Conservation (phyloP, 2,888 invertebrate genomes). For the Ditylenchus weischeri region DNA sequence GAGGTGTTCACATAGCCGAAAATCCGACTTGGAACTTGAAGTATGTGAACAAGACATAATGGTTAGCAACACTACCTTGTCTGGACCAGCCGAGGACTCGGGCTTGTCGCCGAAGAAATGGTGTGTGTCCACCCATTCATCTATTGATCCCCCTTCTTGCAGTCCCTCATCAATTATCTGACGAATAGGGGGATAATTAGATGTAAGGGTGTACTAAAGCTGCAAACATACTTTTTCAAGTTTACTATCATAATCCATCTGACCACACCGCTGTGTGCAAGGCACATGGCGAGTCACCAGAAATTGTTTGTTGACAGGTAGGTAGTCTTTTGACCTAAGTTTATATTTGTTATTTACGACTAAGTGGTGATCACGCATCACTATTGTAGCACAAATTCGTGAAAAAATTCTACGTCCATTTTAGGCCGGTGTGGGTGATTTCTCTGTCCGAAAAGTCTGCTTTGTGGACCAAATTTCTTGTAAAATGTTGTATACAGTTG, state of each 20-base stretch:
- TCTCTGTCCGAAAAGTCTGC: no score
- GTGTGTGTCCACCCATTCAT: slow-evolving; percentile 96
- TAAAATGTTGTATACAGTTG: no score
- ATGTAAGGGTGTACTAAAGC: no score
- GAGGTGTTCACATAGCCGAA: no score
- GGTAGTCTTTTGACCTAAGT: slow-evolving; percentile 65
- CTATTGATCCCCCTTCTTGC: slow-evolving; percentile 64
- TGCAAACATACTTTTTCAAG: slow-evolving; percentile 73
- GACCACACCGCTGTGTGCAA: slow-evolving; percentile 86
- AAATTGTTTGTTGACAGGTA: slow-evolving; percentile 91
- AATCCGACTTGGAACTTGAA: no score
- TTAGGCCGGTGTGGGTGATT: no score
- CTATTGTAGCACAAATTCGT: no score
- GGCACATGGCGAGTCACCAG: slow-evolving; percentile 94
- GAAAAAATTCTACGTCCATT: no score
- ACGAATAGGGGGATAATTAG: not conserved
- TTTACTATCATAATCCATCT: slow-evolving; percentile 86
- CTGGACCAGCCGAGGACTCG: not conserved
- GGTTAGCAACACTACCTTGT: no score
- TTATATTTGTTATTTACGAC: slow-evolving; percentile 17
- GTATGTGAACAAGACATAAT: no score
- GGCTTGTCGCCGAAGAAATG: slow-evolving; percentile 65
- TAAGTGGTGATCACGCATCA: not conserved
- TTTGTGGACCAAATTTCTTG: no score
- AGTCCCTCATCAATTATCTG: slow-evolving; percentile 65